Evolutionary conservation across 2,797 vertebrate species (phyloP), one percentile per base, ranked within the genome.

Genomic region (Austrolebias charrua): DNA sequence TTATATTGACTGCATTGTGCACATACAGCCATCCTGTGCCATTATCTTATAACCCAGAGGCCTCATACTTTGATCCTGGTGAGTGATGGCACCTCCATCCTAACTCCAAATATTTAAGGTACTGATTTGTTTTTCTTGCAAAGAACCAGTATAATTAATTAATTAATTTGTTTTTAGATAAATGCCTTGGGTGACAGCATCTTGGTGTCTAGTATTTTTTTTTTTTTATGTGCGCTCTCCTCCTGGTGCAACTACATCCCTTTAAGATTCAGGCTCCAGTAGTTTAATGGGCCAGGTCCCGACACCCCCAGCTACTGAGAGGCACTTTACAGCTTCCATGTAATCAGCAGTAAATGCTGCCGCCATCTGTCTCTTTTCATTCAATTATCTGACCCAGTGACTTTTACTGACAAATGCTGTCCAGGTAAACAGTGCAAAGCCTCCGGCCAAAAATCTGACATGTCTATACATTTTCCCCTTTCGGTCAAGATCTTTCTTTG

Each of bases 301-400:
- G 67, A 76, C 75, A 85, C 73, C 85, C 81, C 73, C 66, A 84
- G 83, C 85, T 82, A 86, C 84, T 85, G 89, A 86, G 76, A 80
- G 68, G 80, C 79, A 76, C 51, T 92, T 92, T 92, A 92, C 83
- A 80, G 86, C 86, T 86, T 90, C 75, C 81, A 86, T 91, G 90
- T 91, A 92, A 92, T 92, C 91, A 92, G 90, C 90, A 92, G 88
- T 92, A 92, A 92, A 92, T 79, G 84, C 84, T 80, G 81, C 87
- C 84, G 80, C 91, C 91, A 92, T 91, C 91, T 92, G 91, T 92
- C 89, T 92, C 90, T 85, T 90, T 88, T 88, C 85, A 90, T 82
- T 89, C 88, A 91, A 91, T 92, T 91, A 91, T 87, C 88, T 92
- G 88, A 91, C 88, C 90, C 89, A 90, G 66, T 90, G 89, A 84